Base-by-base conservation (phyloP, 2,113 vertebrate species). In the Mixornis gularis region DNA sequence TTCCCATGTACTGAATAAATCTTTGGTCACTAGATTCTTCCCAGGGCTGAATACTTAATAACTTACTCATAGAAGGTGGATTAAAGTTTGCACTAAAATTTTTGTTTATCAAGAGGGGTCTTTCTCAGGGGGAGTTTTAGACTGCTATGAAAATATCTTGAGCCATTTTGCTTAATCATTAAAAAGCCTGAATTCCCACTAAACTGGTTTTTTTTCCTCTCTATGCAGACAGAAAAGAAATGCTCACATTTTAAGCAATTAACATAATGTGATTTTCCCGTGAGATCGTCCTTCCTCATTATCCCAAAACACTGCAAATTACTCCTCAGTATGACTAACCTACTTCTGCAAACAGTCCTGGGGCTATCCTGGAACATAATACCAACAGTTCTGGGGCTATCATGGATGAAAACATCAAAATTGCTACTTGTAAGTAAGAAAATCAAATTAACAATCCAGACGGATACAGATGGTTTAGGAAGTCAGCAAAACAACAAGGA, bases 361-460 rank as follows among this genome's bases (percentile, higher is more conserved):
- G 56, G 21, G 68, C 64, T 71, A 13, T 48, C 40, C 25, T 2
- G 19, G 34, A 90, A 80, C 13, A 20, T 65, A 51, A 65, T 56
- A 68, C 64, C 46, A 36, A 36, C 5, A 74, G 34, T 58, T 79
- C 48, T 11, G 40, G 56, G 30, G 43, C 52, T 80, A 11, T 55
- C 25, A 20, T 3, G 15, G 46, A 80, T 52, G 48, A 40, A 30
- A 81, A 64, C 27, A 60, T 53, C 13, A 80, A 73, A 95, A 94
- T 9, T 58, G 62, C 65, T 72, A 62, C 52, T 89, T 56, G 36
- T 48, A 86, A 83, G 56, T 32, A 68, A 65, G 25, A 86, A 91
- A 94, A 89, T 89, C 44, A 76, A 90, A 81, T 65, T n/a, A 95
- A 40, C 5, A 76, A 79, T 79, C 55, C 68, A 63, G 80, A 79